These are phyloP conservation scores for Agrochola circellaris DNA, from an alignment of 2,888 invertebrate genomes.

Conservation along the genomic window DNA sequence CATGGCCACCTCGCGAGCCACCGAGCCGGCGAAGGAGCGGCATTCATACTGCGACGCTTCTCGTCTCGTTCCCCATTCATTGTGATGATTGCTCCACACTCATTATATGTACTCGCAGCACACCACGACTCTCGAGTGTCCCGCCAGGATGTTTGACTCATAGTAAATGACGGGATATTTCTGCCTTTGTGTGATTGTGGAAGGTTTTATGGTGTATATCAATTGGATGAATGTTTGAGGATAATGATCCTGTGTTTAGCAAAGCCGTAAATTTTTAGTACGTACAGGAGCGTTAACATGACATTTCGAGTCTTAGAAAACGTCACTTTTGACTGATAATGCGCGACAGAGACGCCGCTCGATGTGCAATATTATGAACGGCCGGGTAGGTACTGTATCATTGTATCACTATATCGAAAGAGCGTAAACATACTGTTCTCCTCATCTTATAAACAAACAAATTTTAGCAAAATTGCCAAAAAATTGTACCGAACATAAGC, in stretches of 20 bases:
- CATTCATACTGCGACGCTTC: slow-evolving; percentile 80
- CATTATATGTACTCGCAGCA: slow-evolving; percentile 76
- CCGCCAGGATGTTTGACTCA: slow-evolving; percentile 62
- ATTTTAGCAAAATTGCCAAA: too few species aligned
- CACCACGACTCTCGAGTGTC: slow-evolving; percentile 59
- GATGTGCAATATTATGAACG: too few species aligned
- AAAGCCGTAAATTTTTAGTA: background rate
- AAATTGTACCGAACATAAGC: too few species aligned
- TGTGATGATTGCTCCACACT: slow-evolving; percentile 88
- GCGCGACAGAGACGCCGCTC: too few species aligned
- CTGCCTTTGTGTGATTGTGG: slow-evolving; percentile 33
- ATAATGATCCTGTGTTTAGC: background rate
- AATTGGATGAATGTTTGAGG: background rate
- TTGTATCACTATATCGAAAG: too few species aligned
- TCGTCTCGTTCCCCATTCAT: slow-evolving; percentile 83
- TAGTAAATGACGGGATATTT: slow-evolving; percentile 50
- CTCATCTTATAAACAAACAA: too few species aligned
- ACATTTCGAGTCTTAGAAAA: too few species aligned
- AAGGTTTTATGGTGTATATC: slow-evolving; percentile 9
- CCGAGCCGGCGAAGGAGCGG: slow-evolving; percentile 72
- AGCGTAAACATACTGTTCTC: too few species aligned
- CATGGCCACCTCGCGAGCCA: slow-evolving; percentile 44
- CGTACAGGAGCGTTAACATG: background rate
- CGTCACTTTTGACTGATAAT: too few species aligned
- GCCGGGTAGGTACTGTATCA: too few species aligned